A percentile compares a stretch with the other conserved stretches of the same genome.
Evolutionary conservation across 2,113 vertebrate species (phyloP).

Genomic region (Nibea coibor): DNA sequence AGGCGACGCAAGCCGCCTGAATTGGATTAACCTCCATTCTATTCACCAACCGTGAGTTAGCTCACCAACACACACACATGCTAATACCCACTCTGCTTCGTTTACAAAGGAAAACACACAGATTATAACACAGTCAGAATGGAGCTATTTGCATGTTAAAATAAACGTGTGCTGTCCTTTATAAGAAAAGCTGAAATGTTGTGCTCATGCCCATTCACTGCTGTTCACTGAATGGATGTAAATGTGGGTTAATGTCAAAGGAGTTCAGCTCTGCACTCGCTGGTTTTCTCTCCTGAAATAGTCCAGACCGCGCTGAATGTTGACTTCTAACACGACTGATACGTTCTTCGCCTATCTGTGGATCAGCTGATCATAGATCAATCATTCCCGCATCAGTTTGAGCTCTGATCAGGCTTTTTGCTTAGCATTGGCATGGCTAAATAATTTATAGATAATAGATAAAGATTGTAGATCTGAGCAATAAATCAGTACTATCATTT

Average conservation of each 20-base stretch:
- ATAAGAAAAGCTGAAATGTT: not conserved
- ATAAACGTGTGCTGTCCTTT: not conserved
- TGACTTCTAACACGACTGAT: not conserved
- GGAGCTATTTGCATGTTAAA: not conserved
- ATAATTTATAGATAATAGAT: not conserved
- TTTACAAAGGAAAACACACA: conserved; percentile 2
- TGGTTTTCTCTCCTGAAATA: not conserved
- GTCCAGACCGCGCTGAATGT: not conserved
- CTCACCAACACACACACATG: not conserved
- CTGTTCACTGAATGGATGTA: not conserved
- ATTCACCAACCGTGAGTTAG: conserved; percentile 34
- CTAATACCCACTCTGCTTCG: not conserved
- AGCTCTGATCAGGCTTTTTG: not conserved
- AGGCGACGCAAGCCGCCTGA: conserved; percentile 37
- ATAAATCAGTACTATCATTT: not conserved
- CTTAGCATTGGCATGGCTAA: not conserved
- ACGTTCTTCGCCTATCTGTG: not conserved
- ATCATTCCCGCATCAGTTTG: not conserved
- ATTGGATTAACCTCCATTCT: conserved; percentile 59
- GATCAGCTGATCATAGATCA: not conserved
- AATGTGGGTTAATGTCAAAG: rapidly evolving
- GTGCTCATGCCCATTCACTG: not conserved
- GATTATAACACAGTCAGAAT: not conserved
- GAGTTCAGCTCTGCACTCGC: not conserved
- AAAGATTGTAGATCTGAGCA: not conserved